Evolutionary conservation across 2,113 vertebrate species (phyloP).

Genomic region (Merops nubicus): DNA sequence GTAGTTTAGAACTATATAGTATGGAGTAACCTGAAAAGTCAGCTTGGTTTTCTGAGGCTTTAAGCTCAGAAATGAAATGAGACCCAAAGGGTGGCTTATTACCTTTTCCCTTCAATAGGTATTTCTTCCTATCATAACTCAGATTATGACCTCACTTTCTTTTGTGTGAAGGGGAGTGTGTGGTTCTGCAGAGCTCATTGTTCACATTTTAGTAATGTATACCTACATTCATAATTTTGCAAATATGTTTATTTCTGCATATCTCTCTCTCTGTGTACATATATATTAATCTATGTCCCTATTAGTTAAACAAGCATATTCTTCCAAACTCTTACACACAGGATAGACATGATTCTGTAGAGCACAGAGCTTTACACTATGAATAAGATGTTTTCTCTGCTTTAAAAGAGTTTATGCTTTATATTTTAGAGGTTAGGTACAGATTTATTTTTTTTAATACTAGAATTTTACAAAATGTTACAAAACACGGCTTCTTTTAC

Average conservation of each 20-base stretch:
- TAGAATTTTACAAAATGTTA: not conserved
- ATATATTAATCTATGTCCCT: not conserved
- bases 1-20: not conserved
- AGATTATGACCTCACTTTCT: not conserved
- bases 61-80: not conserved
- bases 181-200: not conserved
- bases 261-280: not conserved
- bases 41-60: not conserved
- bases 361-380: not conserved
- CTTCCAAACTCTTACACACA: not conserved
- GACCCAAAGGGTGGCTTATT: not conserved
- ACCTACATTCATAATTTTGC: not conserved
- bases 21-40: not conserved
- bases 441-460: not conserved
- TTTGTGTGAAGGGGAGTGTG: not conserved
- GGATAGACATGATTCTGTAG: not conserved
- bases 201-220: not conserved
- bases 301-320: not conserved
- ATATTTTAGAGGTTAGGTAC: not conserved
- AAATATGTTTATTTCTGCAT: not conserved
- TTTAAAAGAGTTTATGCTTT: not conserved
- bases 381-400: not conserved
- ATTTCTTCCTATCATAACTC: not conserved
- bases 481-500: not conserved
- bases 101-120: not conserved